Evolutionary conservation across 2,888 invertebrate genomes (phyloP).

Genomic region (Chrysotoxum bicinctum): DNA sequence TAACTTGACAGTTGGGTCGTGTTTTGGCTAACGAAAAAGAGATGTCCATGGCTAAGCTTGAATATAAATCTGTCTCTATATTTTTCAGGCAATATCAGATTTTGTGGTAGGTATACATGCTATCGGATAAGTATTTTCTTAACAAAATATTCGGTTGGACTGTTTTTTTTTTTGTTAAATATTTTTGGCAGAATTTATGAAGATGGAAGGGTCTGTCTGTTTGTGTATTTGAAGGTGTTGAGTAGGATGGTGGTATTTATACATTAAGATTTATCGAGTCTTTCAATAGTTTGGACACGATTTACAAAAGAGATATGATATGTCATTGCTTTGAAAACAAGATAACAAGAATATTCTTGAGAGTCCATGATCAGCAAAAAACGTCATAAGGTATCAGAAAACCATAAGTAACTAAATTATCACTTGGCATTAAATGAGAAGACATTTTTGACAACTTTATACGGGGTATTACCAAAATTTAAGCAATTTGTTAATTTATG

Average conservation of each 20-base stretch:
- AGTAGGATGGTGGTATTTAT: neutral
- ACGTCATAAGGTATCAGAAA: no score
- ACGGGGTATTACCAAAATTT: no score
- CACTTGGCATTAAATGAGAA: no score
- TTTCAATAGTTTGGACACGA: neutral
- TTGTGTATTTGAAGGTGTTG: conserved; percentile 16
- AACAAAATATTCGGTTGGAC: conserved; percentile 13
- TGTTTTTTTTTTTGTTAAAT: neutral
- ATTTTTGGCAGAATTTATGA: conserved; percentile 21
- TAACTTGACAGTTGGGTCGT: conserved; percentile 58
- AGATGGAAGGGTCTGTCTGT: conserved; percentile 16
- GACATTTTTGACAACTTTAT: no score
- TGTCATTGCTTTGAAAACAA: neutral
- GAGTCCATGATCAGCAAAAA: neutral
- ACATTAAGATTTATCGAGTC: conserved; percentile 11
- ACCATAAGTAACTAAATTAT: no score
- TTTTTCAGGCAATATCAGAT: conserved; percentile 26
- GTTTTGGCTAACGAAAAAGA: conserved; percentile 34
- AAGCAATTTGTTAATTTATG: no score
- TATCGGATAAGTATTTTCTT: neutral
- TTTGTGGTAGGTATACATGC: conserved; percentile 35
- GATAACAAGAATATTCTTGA: no score
- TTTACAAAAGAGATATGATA: neutral
- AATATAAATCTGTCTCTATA: no score
- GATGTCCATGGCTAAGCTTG: conserved; percentile 8